phyloP scores from a whole-genome alignment of 2,113 vertebrate genomes.

The Mellivora capensis region DNA sequence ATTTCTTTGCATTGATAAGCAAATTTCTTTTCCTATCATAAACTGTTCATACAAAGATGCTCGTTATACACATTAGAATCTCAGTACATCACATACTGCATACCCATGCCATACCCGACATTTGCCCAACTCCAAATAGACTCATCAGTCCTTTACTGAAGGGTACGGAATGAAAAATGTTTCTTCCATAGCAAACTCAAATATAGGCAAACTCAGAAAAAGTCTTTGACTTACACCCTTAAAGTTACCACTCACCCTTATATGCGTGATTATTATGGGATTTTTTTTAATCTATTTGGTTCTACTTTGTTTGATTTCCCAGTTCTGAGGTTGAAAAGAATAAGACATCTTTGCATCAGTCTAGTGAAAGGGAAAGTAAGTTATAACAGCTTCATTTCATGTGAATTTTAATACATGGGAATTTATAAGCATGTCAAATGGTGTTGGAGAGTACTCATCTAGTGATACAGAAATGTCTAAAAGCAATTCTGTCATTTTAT shows the following conservation, averaged over 20 bases:
- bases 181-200: too few relatives aligned
- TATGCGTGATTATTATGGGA: neutral
- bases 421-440: neutral
- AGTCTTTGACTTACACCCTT: neutral
- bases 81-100: neutral
- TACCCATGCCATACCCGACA: neutral
- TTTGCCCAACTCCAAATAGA: neutral
- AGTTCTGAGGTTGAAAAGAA: neutral
- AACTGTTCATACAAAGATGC: constrained; percentile 44
- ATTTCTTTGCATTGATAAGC: constrained; percentile 65
- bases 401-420: neutral
- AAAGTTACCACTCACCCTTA: neutral
- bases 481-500: neutral
- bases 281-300: neutral
- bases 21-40: constrained; percentile 70
- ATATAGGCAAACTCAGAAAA: neutral
- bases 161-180: neutral
- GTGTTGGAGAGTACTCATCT: neutral
- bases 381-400: neutral
- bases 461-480: neutral
- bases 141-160: neutral
- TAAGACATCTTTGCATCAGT: neutral
- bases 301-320: neutral
- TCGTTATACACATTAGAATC: constrained; percentile 19
- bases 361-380: neutral